These are phyloP conservation scores for Teleogryllus occipitalis DNA, from an alignment of 1,140 invertebrate genomes.

Conservation along the genomic window DNA sequence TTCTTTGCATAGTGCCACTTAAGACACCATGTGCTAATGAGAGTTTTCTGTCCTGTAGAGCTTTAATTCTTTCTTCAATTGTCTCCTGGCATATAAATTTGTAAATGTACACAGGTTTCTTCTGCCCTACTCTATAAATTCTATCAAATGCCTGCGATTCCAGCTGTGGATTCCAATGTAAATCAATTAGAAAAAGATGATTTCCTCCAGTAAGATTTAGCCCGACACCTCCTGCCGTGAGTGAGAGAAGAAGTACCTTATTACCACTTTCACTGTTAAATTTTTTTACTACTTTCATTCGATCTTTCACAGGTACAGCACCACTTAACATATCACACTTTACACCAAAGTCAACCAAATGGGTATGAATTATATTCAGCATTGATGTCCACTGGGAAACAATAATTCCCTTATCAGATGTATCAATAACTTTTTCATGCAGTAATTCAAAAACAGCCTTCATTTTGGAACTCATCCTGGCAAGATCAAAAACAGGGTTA, in stretches of 20 bases:
- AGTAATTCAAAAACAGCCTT: slow-evolving; percentile 19
- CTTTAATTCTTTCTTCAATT: slow-evolving; percentile 74
- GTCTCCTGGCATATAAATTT: slow-evolving; percentile 79
- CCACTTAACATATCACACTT: slow-evolving; percentile 58
- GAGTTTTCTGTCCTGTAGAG: slow-evolving; percentile 71
- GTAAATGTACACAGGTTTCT: slow-evolving; percentile 69
- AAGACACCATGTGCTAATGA: slow-evolving; percentile 68
- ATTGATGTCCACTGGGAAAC: slow-evolving; percentile 83
- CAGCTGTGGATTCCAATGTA: slow-evolving; percentile 93
- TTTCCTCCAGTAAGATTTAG: slow-evolving; percentile 84
- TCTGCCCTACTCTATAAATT: slow-evolving; percentile 84
- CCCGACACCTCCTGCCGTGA: slow-evolving; percentile 85
- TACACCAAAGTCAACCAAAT: slow-evolving; percentile 46
- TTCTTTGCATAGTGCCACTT: slow-evolving; percentile 48
- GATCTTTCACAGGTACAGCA: slow-evolving; percentile 47
- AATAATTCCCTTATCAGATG: slow-evolving; percentile 66
- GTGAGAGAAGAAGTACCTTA: slow-evolving; percentile 68
- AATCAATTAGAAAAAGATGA: slow-evolving; percentile 79
- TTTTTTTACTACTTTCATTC: slow-evolving; percentile 50
- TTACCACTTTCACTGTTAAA: slow-evolving; percentile 53
- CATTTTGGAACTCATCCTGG: slow-evolving; percentile 50
- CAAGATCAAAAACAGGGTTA: slow-evolving; percentile 59
- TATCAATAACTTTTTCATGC: slow-evolving; percentile 42
- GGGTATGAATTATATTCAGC: slow-evolving; percentile 54
- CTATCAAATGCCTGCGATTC: slow-evolving; percentile 87